Evolutionary conservation across 2,888 invertebrate species (phyloP), one percentile per base, ranked within the genome.

Genomic region (Pycnomerus fuliginosus): DNA sequence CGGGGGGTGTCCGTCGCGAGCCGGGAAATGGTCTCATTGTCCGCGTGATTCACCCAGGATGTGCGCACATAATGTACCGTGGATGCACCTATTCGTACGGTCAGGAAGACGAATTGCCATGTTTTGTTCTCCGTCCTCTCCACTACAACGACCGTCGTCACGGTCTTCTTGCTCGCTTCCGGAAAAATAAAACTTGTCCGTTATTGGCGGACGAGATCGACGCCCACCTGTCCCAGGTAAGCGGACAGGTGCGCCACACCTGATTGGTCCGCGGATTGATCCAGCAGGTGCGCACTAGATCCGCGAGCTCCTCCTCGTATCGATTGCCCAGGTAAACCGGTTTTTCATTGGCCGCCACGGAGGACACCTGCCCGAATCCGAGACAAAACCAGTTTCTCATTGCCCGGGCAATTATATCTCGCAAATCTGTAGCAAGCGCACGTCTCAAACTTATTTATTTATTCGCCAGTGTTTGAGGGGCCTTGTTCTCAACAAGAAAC

Each of bases 11-110:
- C 33, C 2, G 55, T 55, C 54, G 54, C 52, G 49, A 50, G 53
- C 34, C 59, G 60, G 65, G 62, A 65, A 67, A 65, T 63, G 66
- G 64, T 53, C 62, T 56, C 59, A 65, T 68, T 65, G 62, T 68
- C 66, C 62, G 55, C 60, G 62, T 68, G 70, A 69, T 67, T 68
- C 68, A 68, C 62, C 60, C 67, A 67, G 67, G 68, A 68, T 67
- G 64, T 64, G 57, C 61, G 60, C 56, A 60, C 62, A 64, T 66
- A 66, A 68, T 67, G 68, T 64, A 64, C 62, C 64, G 64, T 65
- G 64, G 64, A 65, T 67, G 65, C 64, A 67, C 67, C 64, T 63
- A 64, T 61, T 66, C 58, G 60, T 60, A 45, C 50, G 49, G 50
- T 50, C 53, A 50, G 44, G 52, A 60, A 59, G 63, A 63, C 59